Conservation (phyloP, 2,113 vertebrate genomes). For the Chaetorhynchus papuensis region DNA sequence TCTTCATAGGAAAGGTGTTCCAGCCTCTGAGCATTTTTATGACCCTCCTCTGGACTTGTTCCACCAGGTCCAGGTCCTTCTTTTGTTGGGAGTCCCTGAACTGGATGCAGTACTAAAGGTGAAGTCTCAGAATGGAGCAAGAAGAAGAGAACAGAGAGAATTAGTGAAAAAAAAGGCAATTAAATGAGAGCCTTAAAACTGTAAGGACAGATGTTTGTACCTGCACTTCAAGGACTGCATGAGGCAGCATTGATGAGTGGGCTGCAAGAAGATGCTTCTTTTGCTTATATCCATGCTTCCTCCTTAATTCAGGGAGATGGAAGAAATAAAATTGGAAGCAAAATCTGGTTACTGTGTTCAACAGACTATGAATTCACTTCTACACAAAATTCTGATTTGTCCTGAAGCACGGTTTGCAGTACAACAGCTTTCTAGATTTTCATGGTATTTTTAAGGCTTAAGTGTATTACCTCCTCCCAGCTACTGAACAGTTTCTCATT, state of each 20-base stretch:
- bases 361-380: neutral
- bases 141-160: neutral
- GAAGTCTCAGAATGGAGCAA: neutral
- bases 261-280: neutral
- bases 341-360: neutral
- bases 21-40: neutral
- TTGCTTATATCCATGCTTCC: neutral
- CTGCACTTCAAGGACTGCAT: neutral
- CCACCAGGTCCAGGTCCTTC: neutral
- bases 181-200: neutral
- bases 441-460: neutral
- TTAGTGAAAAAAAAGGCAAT: neutral
- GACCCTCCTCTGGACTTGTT: neutral
- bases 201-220: neutral
- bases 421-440: neutral
- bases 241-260: neutral
- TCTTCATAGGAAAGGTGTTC: neutral
- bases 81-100: neutral
- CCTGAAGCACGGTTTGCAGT: neutral
- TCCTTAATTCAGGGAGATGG: neutral
- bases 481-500: neutral
- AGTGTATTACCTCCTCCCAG: neutral
- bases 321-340: neutral
- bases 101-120: fast-evolving
- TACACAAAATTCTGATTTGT: neutral